A percentile compares a stretch with the other conserved stretches of the same genome.
phyloP scores from a whole-genome alignment of 2,888 invertebrate species.

The Apotomis turbidana region DNA sequence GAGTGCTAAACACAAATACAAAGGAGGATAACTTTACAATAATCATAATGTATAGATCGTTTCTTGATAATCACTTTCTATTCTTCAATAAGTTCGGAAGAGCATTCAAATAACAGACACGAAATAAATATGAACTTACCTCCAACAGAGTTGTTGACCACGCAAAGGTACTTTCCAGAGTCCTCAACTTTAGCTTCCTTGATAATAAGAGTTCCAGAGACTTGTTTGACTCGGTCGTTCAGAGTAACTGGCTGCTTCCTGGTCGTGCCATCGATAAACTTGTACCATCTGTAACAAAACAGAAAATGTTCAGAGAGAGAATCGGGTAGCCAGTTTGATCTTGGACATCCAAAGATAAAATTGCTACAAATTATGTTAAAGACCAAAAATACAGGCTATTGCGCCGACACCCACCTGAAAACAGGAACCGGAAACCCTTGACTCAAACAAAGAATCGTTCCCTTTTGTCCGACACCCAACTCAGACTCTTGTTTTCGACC shows the following conservation, averaged over 20 bases:
- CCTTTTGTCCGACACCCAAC: slow-evolving; percentile 60
- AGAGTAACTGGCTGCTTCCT: slow-evolving; percentile 95
- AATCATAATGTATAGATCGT: too few relatives aligned
- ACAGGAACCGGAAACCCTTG: slow-evolving; percentile 90
- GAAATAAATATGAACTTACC: slow-evolving; percentile 64
- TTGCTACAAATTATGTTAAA: slow-evolving; percentile 26
- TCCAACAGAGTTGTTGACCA: slow-evolving; percentile 97
- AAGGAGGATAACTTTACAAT: too few relatives aligned
- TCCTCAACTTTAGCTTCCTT: slow-evolving; percentile 95
- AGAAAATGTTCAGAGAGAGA: slow-evolving; percentile 64
- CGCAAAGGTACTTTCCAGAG: slow-evolving; percentile 96
- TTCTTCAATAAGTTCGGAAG: too few relatives aligned
- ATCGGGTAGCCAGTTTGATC: slow-evolving; percentile 1
- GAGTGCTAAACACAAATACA: too few relatives aligned
- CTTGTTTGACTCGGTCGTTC: slow-evolving; percentile 95
- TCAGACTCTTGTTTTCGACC: slow-evolving; percentile 82
- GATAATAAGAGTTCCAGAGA: slow-evolving; percentile 96
- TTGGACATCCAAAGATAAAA: slow-evolving; percentile 32
- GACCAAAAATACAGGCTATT: slow-evolving; percentile 23
- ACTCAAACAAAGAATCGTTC: slow-evolving; percentile 87
- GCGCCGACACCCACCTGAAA: slow-evolving; percentile 86
- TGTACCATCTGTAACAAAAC: slow-evolving; percentile 94
- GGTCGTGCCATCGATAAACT: slow-evolving; percentile 94
- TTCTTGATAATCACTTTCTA: too few relatives aligned
- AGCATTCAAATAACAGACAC: not conserved